A percentile compares a stretch with the other conserved stretches of the same genome.
Evolutionary conservation across 2,888 invertebrate species (phyloP).

Genomic region (Tigriopus californicus): DNA sequence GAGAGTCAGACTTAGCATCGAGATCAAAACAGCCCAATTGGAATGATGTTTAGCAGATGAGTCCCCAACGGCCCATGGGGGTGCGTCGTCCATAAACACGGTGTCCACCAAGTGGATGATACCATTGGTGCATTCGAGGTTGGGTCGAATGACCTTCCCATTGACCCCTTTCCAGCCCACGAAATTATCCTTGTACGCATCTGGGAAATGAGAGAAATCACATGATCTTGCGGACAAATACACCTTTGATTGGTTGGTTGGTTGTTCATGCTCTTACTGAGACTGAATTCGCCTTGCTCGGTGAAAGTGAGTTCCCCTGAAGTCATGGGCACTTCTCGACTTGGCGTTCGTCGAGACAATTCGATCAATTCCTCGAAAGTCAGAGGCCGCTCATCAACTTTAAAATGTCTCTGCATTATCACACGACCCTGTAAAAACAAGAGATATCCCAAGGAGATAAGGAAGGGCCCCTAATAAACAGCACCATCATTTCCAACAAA

Average conservation of each 20-base stretch:
- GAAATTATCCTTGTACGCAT: conserved; percentile 39
- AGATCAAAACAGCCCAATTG: no score
- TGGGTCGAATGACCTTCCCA: conserved; percentile 68
- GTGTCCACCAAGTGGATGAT: conserved; percentile 82
- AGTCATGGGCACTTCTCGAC: neutral
- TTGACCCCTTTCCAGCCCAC: conserved; percentile 57
- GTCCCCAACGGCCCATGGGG: neutral
- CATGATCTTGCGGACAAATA: conserved; percentile 23
- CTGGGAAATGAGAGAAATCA: conserved; percentile 15
- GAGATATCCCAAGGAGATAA: no score
- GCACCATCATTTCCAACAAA: no score
- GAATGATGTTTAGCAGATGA: no score
- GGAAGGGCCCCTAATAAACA: no score
- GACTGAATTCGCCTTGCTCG: conserved; percentile 50
- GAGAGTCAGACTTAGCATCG: no score
- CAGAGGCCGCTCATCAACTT: conserved; percentile 53
- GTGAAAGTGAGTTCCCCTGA: conserved; percentile 27
- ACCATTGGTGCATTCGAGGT: conserved; percentile 87
- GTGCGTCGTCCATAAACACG: conserved; percentile 30
- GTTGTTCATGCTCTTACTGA: conserved; percentile 52
- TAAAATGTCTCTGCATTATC: conserved; percentile 70
- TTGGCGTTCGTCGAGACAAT: conserved; percentile 32
- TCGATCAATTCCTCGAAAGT: conserved; percentile 56
- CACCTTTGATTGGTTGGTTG: conserved; percentile 44
- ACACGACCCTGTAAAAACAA: conserved; percentile 44